Evolutionary conservation across 2,797 vertebrate genomes (phyloP).

Genomic region (Paratrypauchen microcephalus): DNA sequence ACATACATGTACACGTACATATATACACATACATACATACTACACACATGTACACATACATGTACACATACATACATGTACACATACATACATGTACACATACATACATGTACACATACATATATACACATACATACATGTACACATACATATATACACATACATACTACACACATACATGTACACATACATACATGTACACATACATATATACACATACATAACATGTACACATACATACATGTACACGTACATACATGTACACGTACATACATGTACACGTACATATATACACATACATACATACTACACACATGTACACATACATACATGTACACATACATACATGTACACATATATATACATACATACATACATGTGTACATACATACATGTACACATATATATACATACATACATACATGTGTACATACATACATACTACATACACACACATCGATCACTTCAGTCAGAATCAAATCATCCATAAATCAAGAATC

Average conservation of each 20-base stretch:
- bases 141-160: no score
- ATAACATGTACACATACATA: not conserved
- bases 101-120: no score
- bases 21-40: not conserved
- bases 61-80: no score
- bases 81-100: constrained; percentile 12
- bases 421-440: not conserved
- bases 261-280: not conserved
- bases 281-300: constrained; percentile 50
- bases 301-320: constrained; percentile 59
- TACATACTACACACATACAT: no score
- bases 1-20: not conserved
- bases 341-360: constrained; percentile 51
- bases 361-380: constrained; percentile 58
- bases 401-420: not conserved
- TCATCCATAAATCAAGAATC: not conserved
- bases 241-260: not conserved
- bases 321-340: not conserved
- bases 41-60: no score
- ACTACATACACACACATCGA: constrained; percentile 42
- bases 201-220: constrained; percentile 62
- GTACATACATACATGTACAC: not conserved
- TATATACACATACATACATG: constrained; percentile 19
- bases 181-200: not conserved
- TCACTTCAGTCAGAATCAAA: not conserved